Evolutionary conservation across 2,888 invertebrate species (phyloP).

Genomic region (Spodoptera littoralis): DNA sequence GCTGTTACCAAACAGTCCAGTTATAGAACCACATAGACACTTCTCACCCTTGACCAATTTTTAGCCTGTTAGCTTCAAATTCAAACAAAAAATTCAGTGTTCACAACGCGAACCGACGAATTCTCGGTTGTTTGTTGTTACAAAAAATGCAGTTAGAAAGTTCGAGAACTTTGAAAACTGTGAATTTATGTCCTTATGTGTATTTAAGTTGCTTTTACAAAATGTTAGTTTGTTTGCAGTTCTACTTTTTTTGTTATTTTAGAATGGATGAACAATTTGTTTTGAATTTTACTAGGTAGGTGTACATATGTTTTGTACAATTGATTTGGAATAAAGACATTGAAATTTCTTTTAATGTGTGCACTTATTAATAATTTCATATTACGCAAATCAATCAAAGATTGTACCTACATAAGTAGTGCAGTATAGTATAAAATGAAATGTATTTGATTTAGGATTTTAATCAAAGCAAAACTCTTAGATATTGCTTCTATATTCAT

Average conservation of each 20-base stretch:
- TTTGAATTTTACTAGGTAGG: not conserved
- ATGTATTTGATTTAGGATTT: no score
- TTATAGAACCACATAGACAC: conserved; percentile 15
- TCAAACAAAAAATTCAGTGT: conserved; percentile 36
- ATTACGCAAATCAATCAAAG: no score
- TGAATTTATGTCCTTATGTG: conserved; percentile 7
- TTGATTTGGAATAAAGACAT: no score
- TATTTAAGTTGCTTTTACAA: no score
- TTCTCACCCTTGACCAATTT: conserved; percentile 41
- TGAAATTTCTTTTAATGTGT: no score
- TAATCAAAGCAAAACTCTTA: no score
- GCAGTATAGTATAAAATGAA: no score
- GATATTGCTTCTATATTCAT: no score
- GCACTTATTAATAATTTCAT: no score
- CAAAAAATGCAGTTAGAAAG: conserved; percentile 27
- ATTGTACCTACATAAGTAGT: no score
- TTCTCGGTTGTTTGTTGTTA: conserved; percentile 41
- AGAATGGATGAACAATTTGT: not conserved
- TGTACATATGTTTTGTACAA: no score
- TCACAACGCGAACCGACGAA: conserved; percentile 19
- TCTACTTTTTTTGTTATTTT: not conserved
- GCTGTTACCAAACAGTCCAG: not conserved
- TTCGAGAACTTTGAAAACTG: conserved; percentile 27
- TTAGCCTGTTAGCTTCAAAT: conserved; percentile 27
- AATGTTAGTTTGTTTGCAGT: not conserved